phyloP scores from a whole-genome alignment of 2,888 invertebrate genomes.

The Dolichopus griseipennis region DNA sequence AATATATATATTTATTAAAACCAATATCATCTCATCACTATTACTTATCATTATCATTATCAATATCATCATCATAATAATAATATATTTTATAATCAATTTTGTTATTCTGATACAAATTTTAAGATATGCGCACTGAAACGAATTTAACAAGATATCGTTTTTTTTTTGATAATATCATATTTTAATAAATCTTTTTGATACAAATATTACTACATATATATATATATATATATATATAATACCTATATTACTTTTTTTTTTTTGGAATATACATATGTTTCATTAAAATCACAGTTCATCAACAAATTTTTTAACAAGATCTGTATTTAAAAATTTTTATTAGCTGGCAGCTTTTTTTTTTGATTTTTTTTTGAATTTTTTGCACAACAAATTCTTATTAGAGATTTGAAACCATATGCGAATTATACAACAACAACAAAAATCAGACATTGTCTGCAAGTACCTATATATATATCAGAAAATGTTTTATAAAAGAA shows the following conservation, averaged over 20 bases:
- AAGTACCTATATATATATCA: no score
- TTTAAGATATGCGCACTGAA: neutral
- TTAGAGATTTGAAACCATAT: no score
- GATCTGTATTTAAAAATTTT: neutral
- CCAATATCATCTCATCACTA: no score
- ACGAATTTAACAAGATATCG: slow-evolving; percentile 4
- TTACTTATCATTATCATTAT: neutral
- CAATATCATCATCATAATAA: neutral
- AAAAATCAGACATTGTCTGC: neutral
- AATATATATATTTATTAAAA: no score
- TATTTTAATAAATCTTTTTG: neutral
- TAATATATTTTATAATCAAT: neutral
- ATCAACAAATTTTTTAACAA: neutral
- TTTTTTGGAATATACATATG: neutral
- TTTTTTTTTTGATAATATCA: no score
- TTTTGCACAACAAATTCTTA: no score
- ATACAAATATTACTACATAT: neutral
- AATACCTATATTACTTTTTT: neutral
- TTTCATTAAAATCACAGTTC: neutral
- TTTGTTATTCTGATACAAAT: neutral
- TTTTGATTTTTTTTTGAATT: no score
- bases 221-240: neutral
- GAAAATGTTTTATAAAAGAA: neutral
- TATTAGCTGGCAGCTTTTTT: no score
- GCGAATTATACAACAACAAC: neutral